Evolutionary conservation across 2,797 vertebrate genomes (phyloP), one percentile per base, ranked within the genome.

Genomic region (Crocidura indochinensis): DNA sequence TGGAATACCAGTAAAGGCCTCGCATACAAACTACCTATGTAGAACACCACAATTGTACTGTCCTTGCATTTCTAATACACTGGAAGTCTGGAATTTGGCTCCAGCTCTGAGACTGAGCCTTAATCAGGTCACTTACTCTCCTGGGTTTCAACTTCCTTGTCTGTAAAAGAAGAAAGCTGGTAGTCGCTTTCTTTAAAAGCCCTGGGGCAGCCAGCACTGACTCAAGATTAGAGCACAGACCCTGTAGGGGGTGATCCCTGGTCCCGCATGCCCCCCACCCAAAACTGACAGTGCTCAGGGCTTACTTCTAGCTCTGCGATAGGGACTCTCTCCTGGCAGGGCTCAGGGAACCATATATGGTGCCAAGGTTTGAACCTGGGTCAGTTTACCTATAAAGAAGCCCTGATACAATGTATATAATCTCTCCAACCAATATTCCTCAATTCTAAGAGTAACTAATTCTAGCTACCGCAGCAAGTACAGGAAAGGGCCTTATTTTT

Each of bases 51-150:
- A 12, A 15, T 44, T 78, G 73, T 56, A 20, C 69, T 44, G 76
- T 49, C 92, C 88, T 91, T 84, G 82, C 68, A 46, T 72, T 24
- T 72, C 67, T 2, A 88, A n/a, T 10, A 27, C 47, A 44, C 77
- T 60, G 71, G 14, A 88, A 73, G 49, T 79, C 88, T 87, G 75
- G 75, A 76, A 86, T 86, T 12, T 92, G 87, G 81, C 91, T 89
- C 69, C 27, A 44, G 64, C 74, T 80, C 73, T 31, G 62, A 90
- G 75, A 47, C 64, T 82, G 11, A 53, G 73, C 62, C 10, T 1
- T 64, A 94, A 93, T 71, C 91, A 87, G 94, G 93, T 89, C 96
- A 91, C 60, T 84, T 64, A 73, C 10, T 91, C 95, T 93, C 95
- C 84, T 56, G 96, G 53, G 94, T 78, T 87, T 82, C 27, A 38